These are phyloP conservation scores for Dromas ardeola DNA, from an alignment of 2,113 vertebrate genomes.

Conservation along the genomic window DNA sequence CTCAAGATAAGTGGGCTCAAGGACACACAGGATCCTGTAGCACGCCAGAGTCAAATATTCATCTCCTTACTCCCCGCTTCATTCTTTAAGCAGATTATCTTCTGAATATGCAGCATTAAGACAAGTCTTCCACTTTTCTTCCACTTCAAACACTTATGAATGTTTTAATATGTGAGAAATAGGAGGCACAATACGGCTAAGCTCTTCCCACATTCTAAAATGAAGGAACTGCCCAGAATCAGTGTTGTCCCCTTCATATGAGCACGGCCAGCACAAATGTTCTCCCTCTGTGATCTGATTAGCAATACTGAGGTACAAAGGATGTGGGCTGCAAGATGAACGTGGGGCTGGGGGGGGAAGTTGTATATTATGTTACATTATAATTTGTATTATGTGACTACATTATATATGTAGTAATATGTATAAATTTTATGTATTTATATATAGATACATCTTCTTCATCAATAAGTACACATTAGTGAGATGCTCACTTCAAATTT, in stretches of 20 bases:
- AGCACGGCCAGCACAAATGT: background rate
- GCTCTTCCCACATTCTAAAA: background rate
- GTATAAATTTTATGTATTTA: background rate
- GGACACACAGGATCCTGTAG: background rate
- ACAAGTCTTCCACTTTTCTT: background rate
- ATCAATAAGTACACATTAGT: background rate
- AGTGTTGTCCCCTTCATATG: accelerated
- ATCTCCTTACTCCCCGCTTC: accelerated
- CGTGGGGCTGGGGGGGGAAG: background rate
- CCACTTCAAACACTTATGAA: background rate
- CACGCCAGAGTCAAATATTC: background rate
- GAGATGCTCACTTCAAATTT: background rate
- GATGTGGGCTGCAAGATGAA: background rate
- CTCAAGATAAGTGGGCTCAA: background rate
- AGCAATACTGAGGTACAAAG: background rate
- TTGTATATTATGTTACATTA: background rate
- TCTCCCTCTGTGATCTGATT: background rate
- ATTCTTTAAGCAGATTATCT: background rate
- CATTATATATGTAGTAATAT: too few relatives aligned
- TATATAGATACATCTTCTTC: background rate
- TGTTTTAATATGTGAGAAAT: background rate
- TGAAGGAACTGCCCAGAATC: background rate
- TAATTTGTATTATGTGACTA: background rate
- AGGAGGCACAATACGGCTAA: background rate
- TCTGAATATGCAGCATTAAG: background rate